phyloP scores from a whole-genome alignment of 2,888 invertebrate genomes.

The Lasioglossum oenotherae region DNA sequence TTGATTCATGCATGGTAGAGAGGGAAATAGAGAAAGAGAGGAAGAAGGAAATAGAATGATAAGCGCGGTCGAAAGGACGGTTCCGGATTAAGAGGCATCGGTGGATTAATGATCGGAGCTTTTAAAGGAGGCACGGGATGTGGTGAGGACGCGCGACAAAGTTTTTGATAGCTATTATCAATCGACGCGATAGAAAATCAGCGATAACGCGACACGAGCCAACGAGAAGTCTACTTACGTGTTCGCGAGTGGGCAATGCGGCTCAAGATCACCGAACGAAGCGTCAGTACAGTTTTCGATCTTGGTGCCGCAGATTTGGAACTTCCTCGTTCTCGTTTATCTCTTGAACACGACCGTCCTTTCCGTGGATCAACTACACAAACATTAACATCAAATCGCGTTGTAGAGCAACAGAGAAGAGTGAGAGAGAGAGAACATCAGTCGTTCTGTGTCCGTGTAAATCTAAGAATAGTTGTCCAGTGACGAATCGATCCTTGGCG shows the following conservation, averaged over 20 bases:
- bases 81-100: neutral
- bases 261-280: conserved; percentile 45
- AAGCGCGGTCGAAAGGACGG: neutral
- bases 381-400: neutral
- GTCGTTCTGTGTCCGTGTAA: neutral
- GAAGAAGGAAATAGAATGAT: neutral
- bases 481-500: conserved; percentile 21
- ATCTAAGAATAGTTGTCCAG: conserved; percentile 42
- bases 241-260: conserved; percentile 46
- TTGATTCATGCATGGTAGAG: no score
- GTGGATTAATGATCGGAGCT: conserved; percentile 19
- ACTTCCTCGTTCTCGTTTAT: neutral
- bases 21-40: neutral
- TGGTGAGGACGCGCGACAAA: conserved; percentile 43
- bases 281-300: conserved; percentile 44
- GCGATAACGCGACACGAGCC: conserved; percentile 73
- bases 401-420: neutral
- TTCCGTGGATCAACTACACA: neutral
- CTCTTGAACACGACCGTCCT: neutral
- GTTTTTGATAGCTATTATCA: conserved; percentile 77
- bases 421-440: no score
- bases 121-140: conserved; percentile 39
- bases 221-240: conserved; percentile 48
- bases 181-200: conserved; percentile 76
- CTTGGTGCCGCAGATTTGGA: neutral